Evolutionary conservation across 2,888 invertebrate species (phyloP).

Genomic region (Cephus sareptanus): DNA sequence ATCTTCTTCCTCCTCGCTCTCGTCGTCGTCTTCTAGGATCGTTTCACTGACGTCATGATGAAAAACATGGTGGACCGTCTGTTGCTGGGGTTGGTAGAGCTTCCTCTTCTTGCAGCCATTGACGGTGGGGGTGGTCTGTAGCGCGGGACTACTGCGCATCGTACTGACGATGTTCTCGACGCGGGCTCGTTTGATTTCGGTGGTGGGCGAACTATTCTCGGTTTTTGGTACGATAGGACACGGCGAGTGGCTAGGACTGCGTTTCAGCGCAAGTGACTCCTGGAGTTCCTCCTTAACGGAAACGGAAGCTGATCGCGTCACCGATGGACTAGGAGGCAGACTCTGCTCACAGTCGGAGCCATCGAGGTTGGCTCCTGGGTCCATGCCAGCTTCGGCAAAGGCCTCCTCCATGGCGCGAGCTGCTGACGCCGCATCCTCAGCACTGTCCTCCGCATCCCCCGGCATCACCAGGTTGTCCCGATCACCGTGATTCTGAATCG

Average conservation of each 20-base stretch:
- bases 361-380: conserved; percentile 63
- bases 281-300: conserved; percentile 62
- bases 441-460: conserved; percentile 63
- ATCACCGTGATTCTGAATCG: conserved; percentile 49
- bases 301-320: conserved; percentile 60
- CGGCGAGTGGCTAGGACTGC: conserved; percentile 61
- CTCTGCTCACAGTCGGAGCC: conserved; percentile 64
- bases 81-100: conserved; percentile 94
- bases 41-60: conserved; percentile 71
- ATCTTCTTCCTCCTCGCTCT: conserved; percentile 81
- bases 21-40: conserved; percentile 76
- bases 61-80: conserved; percentile 74
- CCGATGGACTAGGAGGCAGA: conserved; percentile 60
- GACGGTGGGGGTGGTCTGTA: conserved; percentile 77
- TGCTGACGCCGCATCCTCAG: conserved; percentile 65
- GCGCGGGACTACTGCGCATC: conserved; percentile 88
- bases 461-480: conserved; percentile 59
- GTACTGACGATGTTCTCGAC: conserved; percentile 96
- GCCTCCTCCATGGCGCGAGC: conserved; percentile 71
- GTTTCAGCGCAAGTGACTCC: conserved; percentile 54
- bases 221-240: conserved; percentile 60
- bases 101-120: conserved; percentile 97
- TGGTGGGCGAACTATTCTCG: conserved; percentile 68
- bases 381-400: conserved; percentile 73
- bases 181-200: conserved; percentile 90